phyloP scores from a whole-genome alignment of 2,113 vertebrate species.

The Pimephales promelas region DNA sequence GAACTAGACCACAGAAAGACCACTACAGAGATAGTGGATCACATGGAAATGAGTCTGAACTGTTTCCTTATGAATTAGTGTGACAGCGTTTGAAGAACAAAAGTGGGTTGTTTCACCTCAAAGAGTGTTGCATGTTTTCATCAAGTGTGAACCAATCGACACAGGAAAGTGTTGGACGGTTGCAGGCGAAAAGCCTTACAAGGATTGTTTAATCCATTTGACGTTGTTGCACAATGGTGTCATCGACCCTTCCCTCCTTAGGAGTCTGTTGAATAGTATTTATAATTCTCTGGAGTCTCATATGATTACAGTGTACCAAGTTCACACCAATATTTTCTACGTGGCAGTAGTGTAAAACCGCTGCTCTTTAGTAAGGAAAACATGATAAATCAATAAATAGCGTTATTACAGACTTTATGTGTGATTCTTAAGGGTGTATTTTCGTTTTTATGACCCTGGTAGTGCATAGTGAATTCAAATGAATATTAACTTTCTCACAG shows the following conservation, averaged over 20 bases:
- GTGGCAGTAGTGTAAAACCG: conserved; percentile 30
- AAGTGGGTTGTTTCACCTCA: conserved; percentile 17
- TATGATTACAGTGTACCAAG: conserved; percentile 30
- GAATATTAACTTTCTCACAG: conserved; percentile 25
- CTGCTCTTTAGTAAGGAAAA: conserved; percentile 41
- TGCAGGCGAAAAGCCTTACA: conserved; percentile 2
- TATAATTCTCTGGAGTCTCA: conserved; percentile 42
- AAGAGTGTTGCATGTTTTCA: conserved; percentile 3
- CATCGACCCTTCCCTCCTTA: conserved; percentile 49
- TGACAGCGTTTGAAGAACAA: not conserved
- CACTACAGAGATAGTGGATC: not conserved
- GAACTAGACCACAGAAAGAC: no score
- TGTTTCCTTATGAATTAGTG: not conserved
- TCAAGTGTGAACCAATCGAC: conserved; percentile 25
- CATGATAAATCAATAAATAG: conserved; percentile 49
- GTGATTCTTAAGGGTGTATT: conserved; percentile 18
- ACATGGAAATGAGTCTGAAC: conserved; percentile 1
- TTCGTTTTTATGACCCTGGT: conserved; percentile 17
- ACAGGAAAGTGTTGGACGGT: conserved; percentile 14
- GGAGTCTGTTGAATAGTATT: conserved; percentile 42
- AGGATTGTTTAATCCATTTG: conserved; percentile 38
- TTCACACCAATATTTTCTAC: conserved; percentile 54
- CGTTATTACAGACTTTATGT: conserved; percentile 32
- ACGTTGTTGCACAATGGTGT: conserved; percentile 48
- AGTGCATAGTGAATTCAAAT: not conserved